Percentiles rank a stretch among this genome's conserved stretches.
Evolutionary conservation across 2,888 invertebrate genomes (phyloP).

Genomic region (Steinernema carpocapsae): DNA sequence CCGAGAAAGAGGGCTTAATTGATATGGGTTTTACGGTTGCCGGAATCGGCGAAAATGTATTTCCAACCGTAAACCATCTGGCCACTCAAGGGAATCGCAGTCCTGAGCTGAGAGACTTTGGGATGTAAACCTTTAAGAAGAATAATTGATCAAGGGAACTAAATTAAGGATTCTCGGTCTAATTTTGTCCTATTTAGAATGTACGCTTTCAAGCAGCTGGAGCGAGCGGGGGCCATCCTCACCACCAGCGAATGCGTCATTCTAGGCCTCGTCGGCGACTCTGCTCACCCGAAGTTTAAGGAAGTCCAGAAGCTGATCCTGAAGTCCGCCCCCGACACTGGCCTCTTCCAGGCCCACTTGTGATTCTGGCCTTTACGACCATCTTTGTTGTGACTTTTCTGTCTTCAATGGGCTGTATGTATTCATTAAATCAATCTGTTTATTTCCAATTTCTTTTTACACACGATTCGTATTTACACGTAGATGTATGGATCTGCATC

Average conservation of each 20-base stretch:
- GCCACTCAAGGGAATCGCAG: no score
- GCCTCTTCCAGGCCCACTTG: conserved; percentile 64
- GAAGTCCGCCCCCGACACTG: conserved; percentile 72
- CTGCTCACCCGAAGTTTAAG: conserved; percentile 80
- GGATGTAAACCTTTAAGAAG: not conserved
- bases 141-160: not conserved
- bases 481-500: not conserved
- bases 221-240: conserved; percentile 79
- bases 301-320: conserved; percentile 76
- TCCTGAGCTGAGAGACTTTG: no score
- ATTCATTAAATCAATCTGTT: conserved; percentile 7
- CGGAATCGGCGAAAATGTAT: no score
- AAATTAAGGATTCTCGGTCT: no score
- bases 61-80: no score
- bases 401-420: not conserved
- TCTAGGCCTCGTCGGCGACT: conserved; percentile 79
- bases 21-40: no score
- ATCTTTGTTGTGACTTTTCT: not conserved
- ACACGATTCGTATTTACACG: conserved; percentile 5
- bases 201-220: conserved; percentile 76
- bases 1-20: no score
- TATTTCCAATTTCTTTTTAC: conserved; percentile 8
- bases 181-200: no score
- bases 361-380: no score
- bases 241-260: conserved; percentile 81